Conservation (phyloP, 92 coral and sea anemone genomes). For the Phenganax marumi region DNA sequence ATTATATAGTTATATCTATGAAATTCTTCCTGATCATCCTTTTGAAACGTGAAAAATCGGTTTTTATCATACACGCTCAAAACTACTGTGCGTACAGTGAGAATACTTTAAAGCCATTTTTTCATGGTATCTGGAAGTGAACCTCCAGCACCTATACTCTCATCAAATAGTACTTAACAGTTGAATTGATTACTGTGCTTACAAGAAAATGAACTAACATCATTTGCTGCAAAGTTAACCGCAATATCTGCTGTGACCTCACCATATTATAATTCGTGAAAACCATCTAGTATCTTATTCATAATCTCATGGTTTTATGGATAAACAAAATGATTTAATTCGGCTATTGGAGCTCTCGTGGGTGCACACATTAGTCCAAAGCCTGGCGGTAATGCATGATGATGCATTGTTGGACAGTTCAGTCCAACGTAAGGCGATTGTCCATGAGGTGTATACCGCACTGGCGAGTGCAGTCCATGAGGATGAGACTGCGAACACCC, state of each 20-base stretch:
- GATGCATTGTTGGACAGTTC: constrained; percentile 41
- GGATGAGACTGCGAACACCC: constrained; percentile 37
- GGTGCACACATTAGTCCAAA: constrained; percentile 31
- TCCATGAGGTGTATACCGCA: constrained; percentile 25
- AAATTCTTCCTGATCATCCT: neutral
- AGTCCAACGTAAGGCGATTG: constrained; percentile 27
- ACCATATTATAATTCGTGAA: neutral
- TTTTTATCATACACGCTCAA: too few relatives aligned
- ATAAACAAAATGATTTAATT: constrained; percentile 31
- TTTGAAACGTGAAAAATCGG: neutral
- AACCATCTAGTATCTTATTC: neutral
- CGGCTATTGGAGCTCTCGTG: constrained; percentile 33
- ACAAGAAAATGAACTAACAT: too few relatives aligned
- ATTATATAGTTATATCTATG: neutral
- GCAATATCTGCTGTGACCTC: too few relatives aligned
- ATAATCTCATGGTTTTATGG: neutral
- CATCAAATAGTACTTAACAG: too few relatives aligned
- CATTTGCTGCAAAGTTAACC: too few relatives aligned
- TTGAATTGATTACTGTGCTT: too few relatives aligned
- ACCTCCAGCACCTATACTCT: too few relatives aligned
- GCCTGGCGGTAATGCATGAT: constrained; percentile 15
- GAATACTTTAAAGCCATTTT: too few relatives aligned
- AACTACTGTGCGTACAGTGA: too few relatives aligned
- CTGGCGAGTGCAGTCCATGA: constrained; percentile 22
- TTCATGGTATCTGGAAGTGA: too few relatives aligned